These are phyloP conservation scores for Drosophila neoperkinsi DNA, from an alignment of 2,888 invertebrate species.

Conservation along the genomic window DNA sequence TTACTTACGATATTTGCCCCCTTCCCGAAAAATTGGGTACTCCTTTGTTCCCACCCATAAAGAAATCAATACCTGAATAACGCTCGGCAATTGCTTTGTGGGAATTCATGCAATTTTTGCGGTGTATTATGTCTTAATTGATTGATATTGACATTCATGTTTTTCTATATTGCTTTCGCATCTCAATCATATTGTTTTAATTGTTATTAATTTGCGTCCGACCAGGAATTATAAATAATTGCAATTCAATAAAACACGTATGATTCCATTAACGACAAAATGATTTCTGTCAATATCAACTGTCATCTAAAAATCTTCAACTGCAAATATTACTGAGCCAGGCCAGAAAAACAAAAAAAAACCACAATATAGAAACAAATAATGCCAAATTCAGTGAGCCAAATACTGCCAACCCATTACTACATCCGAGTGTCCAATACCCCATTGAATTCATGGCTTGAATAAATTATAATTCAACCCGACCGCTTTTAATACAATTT, in stretches of 20 bases:
- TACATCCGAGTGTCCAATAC: background rate
- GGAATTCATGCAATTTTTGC: background rate
- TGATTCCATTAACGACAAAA: constrained; percentile 4
- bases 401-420: constrained; percentile 8
- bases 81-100: background rate
- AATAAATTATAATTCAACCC: constrained; percentile 52
- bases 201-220: background rate
- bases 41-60: background rate
- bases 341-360: constrained; percentile 17
- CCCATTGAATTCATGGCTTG: constrained; percentile 36
- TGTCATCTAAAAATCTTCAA: constrained; percentile 43
- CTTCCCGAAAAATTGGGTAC: background rate
- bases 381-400: constrained; percentile 37
- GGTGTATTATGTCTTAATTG: background rate
- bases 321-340: constrained; percentile 30
- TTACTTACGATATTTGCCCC: background rate
- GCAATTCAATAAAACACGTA: constrained; percentile 6
- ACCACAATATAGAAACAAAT: constrained; percentile 18
- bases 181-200: background rate
- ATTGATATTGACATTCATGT: background rate
- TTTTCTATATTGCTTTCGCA: background rate
- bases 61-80: constrained; percentile 4
- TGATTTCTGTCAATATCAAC: constrained; percentile 4
- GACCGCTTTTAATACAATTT: constrained; percentile 73
- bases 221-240: background rate